Base-by-base conservation (phyloP, 2,113 vertebrate species). In the Pao palembangensis region DNA sequence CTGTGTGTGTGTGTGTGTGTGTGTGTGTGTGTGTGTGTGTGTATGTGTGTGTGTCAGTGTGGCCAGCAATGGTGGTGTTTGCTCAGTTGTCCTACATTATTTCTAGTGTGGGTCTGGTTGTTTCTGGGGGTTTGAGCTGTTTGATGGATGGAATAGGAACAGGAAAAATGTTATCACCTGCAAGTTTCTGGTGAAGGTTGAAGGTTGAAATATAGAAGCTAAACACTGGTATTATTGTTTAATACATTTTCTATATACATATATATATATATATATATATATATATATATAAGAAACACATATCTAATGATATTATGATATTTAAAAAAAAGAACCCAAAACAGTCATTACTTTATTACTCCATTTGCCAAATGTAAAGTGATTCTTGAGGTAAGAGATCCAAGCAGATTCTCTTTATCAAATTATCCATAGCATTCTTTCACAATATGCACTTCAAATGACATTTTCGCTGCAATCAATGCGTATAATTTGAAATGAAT, bases 81-180 rank as follows among this genome's bases (percentile, higher is more conserved):
- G 82, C 91, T 93, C 92, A 93, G 92, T 95, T 95, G 93, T 89
- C 90, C 75, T 79, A 78, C 86, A 93, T 94, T 94, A 94, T 75
- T 78, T 85, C 70, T 64, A 91, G 72, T 52, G 82, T 84, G 73
- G 79, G 86, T 81, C 64, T 64, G 49, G 56, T 59, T n/a, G 11
- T 23, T 48, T 57, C 31, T 20, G 1, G 25, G 54, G 34, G 19
- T 55, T 55, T 19, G 60, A 63, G 46, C 4, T 3, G 31, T 21
- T 38, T 31, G 6, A 66, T 46, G 17, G n/a, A 42, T 2, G n/a
- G 48, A 52, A 21, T 11, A 85, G 83, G 87, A 92, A 92, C 90
- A 91, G 90, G 87, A 90, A 87, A 80, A 85, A 75, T 71, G 71
- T 28, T 20, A 31, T 59, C 58, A 61, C 92, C 86, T 91, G 77